Evolutionary conservation across 2,797 vertebrate species (phyloP).

Genomic region (Scomberomorus guttatus): DNA sequence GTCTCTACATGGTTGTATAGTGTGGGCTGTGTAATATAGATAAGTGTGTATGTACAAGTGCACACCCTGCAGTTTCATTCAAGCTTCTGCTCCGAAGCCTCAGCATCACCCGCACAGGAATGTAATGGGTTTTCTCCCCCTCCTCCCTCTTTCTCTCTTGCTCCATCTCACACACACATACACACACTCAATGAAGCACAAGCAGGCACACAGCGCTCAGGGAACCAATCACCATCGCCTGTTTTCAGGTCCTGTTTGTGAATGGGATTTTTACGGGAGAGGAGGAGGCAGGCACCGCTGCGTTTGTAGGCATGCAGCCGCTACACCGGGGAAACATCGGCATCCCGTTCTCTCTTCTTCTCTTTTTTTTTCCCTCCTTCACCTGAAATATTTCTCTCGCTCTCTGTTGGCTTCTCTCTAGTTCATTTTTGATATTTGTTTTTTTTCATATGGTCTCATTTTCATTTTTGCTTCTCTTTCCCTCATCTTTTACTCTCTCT

Average conservation of each 20-base stretch:
- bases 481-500: slow-evolving; percentile 50
- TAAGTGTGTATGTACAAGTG: slow-evolving; percentile 16
- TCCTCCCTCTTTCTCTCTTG: not conserved
- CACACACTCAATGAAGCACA: slow-evolving; percentile 45
- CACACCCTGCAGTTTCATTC: slow-evolving; percentile 58
- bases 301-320: slow-evolving; percentile 69
- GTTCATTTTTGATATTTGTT: slow-evolving; percentile 23
- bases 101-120: slow-evolving; percentile 40
- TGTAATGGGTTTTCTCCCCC: slow-evolving; percentile 29
- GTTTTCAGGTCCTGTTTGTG: slow-evolving; percentile 80
- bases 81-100: slow-evolving; percentile 34
- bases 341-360: slow-evolving; percentile 29
- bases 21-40: slow-evolving; percentile 1
- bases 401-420: slow-evolving; percentile 13
- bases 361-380: not conserved
- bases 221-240: slow-evolving; percentile 76
- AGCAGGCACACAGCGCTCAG: slow-evolving; percentile 56
- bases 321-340: slow-evolving; percentile 30
- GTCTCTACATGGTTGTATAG: slow-evolving; percentile 15
- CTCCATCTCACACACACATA: slow-evolving; percentile 39
- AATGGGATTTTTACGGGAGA: slow-evolving; percentile 79
- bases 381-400: slow-evolving; percentile 26
- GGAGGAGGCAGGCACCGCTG: slow-evolving; percentile 53
- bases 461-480: slow-evolving; percentile 24
- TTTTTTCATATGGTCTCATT: not conserved